These are phyloP conservation scores for Sebastes fasciatus DNA, from an alignment of 2,113 vertebrate species.

Conservation along the genomic window DNA sequence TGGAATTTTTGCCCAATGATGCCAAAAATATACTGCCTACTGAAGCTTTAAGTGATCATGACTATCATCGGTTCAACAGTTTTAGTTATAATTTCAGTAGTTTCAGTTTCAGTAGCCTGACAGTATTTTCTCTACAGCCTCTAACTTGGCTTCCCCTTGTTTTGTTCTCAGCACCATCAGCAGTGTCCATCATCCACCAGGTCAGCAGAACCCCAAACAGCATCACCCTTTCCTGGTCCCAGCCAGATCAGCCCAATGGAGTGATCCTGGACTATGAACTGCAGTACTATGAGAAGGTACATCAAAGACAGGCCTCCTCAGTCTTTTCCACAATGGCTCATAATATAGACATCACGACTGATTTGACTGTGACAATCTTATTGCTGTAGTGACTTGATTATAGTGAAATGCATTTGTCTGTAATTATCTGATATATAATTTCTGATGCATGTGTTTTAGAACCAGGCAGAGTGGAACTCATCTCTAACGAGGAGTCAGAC, in stretches of 20 bases:
- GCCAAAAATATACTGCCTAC: too few relatives aligned
- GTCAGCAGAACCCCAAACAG: slow-evolving; percentile 91
- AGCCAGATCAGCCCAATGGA: slow-evolving; percentile 95
- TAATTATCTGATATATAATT: slow-evolving; percentile 3
- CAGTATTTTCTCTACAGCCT: not conserved
- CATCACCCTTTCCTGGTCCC: slow-evolving; percentile 97
- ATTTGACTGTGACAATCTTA: not conserved
- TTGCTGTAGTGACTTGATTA: not conserved
- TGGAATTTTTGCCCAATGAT: too few relatives aligned
- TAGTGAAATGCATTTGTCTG: not conserved
- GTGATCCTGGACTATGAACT: slow-evolving; percentile 97
- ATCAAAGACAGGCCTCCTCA: too few relatives aligned
- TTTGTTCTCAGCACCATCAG: slow-evolving; percentile 88
- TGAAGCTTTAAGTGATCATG: not conserved
- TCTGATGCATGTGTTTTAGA: slow-evolving; percentile 79
- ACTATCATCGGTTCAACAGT: not conserved
- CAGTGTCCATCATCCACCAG: slow-evolving; percentile 97
- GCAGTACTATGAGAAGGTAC: slow-evolving; percentile 96
- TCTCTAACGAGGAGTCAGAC: slow-evolving; percentile 94
- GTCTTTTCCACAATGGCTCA: not conserved
- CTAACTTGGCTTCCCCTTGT: not conserved
- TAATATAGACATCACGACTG: not conserved
- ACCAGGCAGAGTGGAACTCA: slow-evolving; percentile 90
- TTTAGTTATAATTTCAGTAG: not conserved
- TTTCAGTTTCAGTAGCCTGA: not conserved